Base-by-base conservation (phyloP, 2,113 vertebrate species). In the Neogale vison region DNA sequence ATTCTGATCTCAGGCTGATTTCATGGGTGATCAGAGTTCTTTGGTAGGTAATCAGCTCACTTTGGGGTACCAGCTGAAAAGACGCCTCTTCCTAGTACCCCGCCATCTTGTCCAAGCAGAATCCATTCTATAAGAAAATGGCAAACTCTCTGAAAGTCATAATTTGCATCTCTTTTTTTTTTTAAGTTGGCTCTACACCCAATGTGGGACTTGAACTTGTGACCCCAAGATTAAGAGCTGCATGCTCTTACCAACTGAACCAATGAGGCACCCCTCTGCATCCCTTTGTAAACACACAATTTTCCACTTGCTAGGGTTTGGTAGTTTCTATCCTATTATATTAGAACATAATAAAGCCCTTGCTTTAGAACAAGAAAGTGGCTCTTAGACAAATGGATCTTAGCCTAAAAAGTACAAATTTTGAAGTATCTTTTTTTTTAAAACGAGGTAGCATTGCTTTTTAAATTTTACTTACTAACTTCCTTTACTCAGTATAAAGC, bases 341-440 rank as follows among this genome's bases (percentile, higher is more conserved):
- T 45, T 84, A 50, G 36, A 96, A 83, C 42, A 65, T 8, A 79
- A 63, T 92, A 23, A 94, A 83, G 80, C 79, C 65, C 59, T 89
- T 89, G 31, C 74, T 89, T 92, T 91, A 72, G 45, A 96, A 82
- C 6, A 47, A 95, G 39, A 91, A 93, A 57, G 50, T 57, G 59
- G 59, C 34, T 90, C 74, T 86, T 63, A 24, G 4, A 77, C 8
- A 45, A 36, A 72, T 59, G 52, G 1, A 76, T 47, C 84, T 72
- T 91, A 47, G 57, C 14, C n/a, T 88, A 63, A 67, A n/a, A 63
- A 71, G 50, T 45, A 91, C 18, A 34, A 61, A 96, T 71, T 96
- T 77, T 61, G 61, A 95, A 93, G 29, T 57, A 23, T 26, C 9
- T 61, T 61, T 4, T 8, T 45, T 95, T 52, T 57, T 77, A 79